Conservation (phyloP, 1,140 invertebrate species). For the Nasonia giraulti region DNA sequence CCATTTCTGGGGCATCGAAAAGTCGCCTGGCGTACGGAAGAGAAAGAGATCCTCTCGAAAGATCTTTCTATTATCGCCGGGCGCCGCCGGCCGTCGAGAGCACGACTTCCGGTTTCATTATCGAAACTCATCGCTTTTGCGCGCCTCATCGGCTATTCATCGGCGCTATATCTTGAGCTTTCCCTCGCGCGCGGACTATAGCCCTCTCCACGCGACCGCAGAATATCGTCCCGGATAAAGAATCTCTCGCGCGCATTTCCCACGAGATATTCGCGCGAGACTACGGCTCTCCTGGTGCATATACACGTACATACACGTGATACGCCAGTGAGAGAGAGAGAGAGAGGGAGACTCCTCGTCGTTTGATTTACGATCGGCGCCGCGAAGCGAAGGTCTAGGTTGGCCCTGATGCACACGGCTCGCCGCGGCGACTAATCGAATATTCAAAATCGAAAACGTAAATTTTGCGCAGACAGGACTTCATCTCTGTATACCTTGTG, state of each 20-base stretch:
- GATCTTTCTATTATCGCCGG: conserved; percentile 41
- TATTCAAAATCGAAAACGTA: conserved; percentile 53
- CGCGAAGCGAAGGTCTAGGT: conserved; percentile 39
- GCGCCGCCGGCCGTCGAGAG: not conserved
- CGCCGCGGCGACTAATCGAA: conserved; percentile 34
- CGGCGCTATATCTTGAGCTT: not conserved
- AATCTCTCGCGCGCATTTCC: conserved; percentile 36
- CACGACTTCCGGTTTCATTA: conserved; percentile 50
- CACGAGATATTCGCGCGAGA: conserved; percentile 33
- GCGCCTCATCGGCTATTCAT: conserved; percentile 29
- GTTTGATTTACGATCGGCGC: conserved; percentile 45
- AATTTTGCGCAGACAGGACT: not conserved
- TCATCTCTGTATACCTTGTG: not conserved
- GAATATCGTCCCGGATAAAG: conserved; percentile 38
- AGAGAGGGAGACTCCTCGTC: not conserved
- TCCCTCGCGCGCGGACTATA: not conserved
- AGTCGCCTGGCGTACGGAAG: not conserved
- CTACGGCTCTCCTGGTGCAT: not conserved
- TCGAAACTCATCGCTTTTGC: conserved; percentile 27
- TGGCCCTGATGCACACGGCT: not conserved
- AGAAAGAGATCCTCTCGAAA: conserved; percentile 28
- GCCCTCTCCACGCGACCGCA: not conserved
- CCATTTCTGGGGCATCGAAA: not conserved
- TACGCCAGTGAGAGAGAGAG: no score
- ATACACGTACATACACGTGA: not conserved